Evolutionary conservation across 2,113 vertebrate genomes (phyloP), one percentile per base, ranked within the genome.

Genomic region (Proteles cristata): DNA sequence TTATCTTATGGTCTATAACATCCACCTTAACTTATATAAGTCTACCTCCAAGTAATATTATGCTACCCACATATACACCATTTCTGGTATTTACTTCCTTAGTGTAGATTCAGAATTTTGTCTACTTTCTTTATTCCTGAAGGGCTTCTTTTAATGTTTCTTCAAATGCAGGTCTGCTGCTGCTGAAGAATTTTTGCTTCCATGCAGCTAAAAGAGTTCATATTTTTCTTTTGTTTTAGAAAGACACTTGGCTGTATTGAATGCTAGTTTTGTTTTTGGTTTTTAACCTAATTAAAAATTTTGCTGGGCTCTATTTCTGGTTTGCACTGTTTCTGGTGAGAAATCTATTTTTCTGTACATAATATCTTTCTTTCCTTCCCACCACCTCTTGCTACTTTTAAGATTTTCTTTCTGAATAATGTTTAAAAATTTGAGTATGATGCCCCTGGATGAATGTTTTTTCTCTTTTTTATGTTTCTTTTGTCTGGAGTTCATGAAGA

Each of bases 1-100:
- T 53, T 73, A 43, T 43, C 10, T 53, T 53, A 21, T 71, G 26
- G 12, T 65, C 50, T n/a, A 26, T 16, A 61, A 31, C 1, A 33
- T 3, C 25, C 23, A 21, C 7, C 31, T n/a, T 63, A 80, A 61
- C 39, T n/a, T 28, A 12, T 1, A 6, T 6, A 35, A 48, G 12
- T 45, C 50, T 11, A 31, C 8, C 8, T 63, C 33, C 53, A 63
- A 81, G 5, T n/a, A 28, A 2, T 79, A 65, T 28, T 28, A 63
- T 35, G 11, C 45, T 58, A 7, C 11, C 39, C 9, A 2, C 33
- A 48, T 10, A 8, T 0, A 14, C 9, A 4, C 23, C 0, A 2
- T 28, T 79, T 69, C 12, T 43, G 15, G 10, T 16, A 25, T 7
- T 48, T 39, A 15, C 61, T 4, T 63, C 69, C 86, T 77, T 33